Evolutionary conservation across 2,888 invertebrate species (phyloP).

Genomic region (Bombyx huttoni): DNA sequence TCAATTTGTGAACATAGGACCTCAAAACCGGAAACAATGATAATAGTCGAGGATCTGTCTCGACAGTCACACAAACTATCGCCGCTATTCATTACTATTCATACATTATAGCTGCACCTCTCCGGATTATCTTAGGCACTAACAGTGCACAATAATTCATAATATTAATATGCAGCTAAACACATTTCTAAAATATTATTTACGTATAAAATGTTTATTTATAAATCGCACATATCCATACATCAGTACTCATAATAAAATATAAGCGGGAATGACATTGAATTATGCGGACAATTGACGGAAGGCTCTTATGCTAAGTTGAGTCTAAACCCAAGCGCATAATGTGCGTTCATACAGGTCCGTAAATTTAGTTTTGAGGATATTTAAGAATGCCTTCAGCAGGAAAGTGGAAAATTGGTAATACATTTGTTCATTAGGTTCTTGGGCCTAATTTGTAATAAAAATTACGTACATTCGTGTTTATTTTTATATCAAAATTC

Average conservation of each 20-base stretch:
- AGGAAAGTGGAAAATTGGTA: no score
- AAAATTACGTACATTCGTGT: background rate
- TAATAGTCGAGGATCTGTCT: background rate
- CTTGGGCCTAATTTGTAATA: background rate
- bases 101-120: background rate
- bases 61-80: background rate
- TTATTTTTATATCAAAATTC: background rate
- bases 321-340: conserved; percentile 11
- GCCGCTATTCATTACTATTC: background rate
- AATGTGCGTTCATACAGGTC: conserved; percentile 2
- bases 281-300: conserved; percentile 19
- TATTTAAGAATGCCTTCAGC: background rate
- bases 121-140: background rate
- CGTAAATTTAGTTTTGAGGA: background rate
- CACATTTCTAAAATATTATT: no score
- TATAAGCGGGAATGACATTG: conserved; percentile 20
- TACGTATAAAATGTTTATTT: no score
- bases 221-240: no score
- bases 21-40: no score
- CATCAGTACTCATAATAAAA: no score
- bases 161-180: background rate
- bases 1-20: no score
- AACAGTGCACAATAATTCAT: background rate
- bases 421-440: no score
- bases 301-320: conserved; percentile 22